phyloP scores from a whole-genome alignment of 2,888 invertebrate genomes.

The Drosophila sordidapex region DNA sequence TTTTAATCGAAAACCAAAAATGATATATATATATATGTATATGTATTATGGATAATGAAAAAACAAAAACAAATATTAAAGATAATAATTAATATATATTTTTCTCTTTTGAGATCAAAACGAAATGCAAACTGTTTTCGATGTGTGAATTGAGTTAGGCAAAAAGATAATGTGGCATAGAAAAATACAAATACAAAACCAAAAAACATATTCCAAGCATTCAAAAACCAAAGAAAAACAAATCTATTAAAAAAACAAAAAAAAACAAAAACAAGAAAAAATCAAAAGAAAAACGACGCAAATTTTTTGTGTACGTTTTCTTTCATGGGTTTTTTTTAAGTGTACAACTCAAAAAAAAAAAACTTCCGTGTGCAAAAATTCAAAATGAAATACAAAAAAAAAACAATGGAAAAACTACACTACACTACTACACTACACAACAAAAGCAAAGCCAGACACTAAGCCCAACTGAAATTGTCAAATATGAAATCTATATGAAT shows the following conservation, averaged over 20 bases:
- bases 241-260: slow-evolving; percentile 32
- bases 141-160: slow-evolving; percentile 78
- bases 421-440: slow-evolving; percentile 63
- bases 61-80: slow-evolving; percentile 51
- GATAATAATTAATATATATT: slow-evolving; percentile 80
- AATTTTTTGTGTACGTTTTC: slow-evolving; percentile 65
- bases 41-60: slow-evolving; percentile 30
- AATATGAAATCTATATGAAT: slow-evolving; percentile 75
- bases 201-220: slow-evolving; percentile 72
- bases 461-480: slow-evolving; percentile 80
- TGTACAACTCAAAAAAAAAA: slow-evolving; percentile 60
- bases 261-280: slow-evolving; percentile 9
- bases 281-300: slow-evolving; percentile 40
- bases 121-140: slow-evolving; percentile 67
- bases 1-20: slow-evolving; percentile 72
- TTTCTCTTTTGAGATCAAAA: slow-evolving; percentile 82
- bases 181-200: slow-evolving; percentile 27
- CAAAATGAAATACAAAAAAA: slow-evolving; percentile 25
- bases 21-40: slow-evolving; percentile 9
- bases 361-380: slow-evolving; percentile 73
- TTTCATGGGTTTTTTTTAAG: slow-evolving; percentile 66
- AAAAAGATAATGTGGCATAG: slow-evolving; percentile 26
- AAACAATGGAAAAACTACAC: slow-evolving; percentile 27
- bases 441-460: slow-evolving; percentile 71
- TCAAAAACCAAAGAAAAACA: slow-evolving; percentile 68